phyloP scores from a whole-genome alignment of 1,140 invertebrate species.

The Pollicipes pollicipes region DNA sequence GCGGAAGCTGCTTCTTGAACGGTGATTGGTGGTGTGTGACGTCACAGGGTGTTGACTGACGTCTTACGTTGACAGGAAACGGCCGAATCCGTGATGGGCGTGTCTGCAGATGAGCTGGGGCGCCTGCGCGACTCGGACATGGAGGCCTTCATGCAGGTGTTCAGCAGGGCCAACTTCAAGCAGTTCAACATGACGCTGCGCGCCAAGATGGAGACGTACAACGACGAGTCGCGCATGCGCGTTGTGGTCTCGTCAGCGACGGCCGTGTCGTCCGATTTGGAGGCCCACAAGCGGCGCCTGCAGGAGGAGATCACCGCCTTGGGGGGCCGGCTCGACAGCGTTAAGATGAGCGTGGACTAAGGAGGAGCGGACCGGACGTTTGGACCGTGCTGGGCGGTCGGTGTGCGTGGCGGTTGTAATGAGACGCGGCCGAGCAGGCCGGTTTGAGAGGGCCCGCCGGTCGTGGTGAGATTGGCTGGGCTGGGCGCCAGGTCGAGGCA shows the following conservation, averaged over 20 bases:
- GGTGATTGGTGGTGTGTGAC: no score
- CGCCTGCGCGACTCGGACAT: conserved; percentile 24
- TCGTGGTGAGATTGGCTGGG: no score
- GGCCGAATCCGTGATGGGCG: conserved; percentile 59
- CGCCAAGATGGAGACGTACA: conserved; percentile 74
- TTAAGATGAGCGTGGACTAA: background rate
- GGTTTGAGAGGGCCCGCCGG: no score
- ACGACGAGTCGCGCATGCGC: conserved; percentile 30
- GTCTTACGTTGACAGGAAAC: conserved; percentile 35
- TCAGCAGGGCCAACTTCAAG: conserved; percentile 56
- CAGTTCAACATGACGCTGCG: conserved; percentile 61
- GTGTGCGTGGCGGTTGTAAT: no score
- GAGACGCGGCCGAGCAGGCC: no score
- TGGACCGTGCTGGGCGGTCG: no score
- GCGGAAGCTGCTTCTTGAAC: no score
- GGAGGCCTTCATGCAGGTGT: conserved; percentile 35
- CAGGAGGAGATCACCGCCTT: background rate
- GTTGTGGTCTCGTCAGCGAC: background rate
- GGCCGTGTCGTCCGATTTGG: conserved; percentile 1
- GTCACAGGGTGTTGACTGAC: no score
- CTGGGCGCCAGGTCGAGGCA: no score
- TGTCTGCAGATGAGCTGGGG: conserved; percentile 55
- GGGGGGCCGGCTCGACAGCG: background rate
- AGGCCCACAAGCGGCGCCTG: background rate
- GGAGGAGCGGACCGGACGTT: no score